Evolutionary conservation across 2,797 vertebrate species (phyloP).

Genomic region (Antennarius maculatus): DNA sequence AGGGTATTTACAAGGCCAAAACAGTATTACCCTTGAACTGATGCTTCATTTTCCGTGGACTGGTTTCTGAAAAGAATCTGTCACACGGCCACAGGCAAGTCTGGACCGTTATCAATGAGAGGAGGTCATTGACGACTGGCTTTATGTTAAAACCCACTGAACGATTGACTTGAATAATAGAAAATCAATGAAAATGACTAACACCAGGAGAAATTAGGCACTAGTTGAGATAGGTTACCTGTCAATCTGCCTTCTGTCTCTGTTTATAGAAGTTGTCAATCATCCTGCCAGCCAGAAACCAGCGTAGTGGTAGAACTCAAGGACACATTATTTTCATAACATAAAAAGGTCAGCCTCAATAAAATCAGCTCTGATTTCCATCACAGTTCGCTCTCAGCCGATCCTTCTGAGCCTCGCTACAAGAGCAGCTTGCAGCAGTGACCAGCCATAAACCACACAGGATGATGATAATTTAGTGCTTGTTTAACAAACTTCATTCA

Average conservation of each 20-base stretch:
- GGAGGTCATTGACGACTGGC: constrained; percentile 62
- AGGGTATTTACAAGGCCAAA: constrained; percentile 40
- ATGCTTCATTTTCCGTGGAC: constrained; percentile 40
- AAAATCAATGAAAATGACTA: constrained; percentile 65
- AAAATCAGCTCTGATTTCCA: not conserved
- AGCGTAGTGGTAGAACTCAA: constrained; percentile 4
- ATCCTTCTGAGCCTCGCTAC: not conserved
- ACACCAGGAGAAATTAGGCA: constrained; percentile 39
- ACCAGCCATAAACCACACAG: not conserved
- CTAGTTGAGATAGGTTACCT: constrained; percentile 49
- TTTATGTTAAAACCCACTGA: constrained; percentile 54
- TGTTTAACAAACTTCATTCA: constrained; percentile 21
- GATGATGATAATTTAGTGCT: not conserved
- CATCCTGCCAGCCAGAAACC: constrained; percentile 5
- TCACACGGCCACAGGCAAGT: constrained; percentile 40
- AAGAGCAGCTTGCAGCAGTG: constrained; percentile 6
- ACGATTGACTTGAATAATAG: constrained; percentile 50
- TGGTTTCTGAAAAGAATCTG: constrained; percentile 33
- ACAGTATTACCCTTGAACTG: constrained; percentile 47
- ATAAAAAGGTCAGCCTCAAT: not conserved
- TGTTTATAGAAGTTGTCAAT: constrained; percentile 33
- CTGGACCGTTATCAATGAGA: constrained; percentile 38
- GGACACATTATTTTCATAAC: constrained; percentile 15
- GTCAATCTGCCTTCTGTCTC: constrained; percentile 57
- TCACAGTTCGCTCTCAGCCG: not conserved